Evolutionary conservation across 2,797 vertebrate species (phyloP).

Genomic region (Cuniculus paca): DNA sequence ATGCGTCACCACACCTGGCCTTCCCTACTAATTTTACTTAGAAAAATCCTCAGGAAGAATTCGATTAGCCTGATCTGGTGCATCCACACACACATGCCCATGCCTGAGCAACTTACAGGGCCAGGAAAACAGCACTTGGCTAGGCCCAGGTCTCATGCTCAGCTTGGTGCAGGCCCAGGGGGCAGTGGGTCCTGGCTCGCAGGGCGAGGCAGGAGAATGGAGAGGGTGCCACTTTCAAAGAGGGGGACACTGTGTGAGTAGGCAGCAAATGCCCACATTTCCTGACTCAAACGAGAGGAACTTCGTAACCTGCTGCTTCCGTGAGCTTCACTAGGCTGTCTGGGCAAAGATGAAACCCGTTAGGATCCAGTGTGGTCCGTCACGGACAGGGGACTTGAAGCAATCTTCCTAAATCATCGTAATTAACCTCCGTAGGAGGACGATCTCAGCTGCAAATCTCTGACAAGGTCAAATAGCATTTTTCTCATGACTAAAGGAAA

Average conservation of each 20-base stretch:
- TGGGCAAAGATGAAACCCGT: not conserved
- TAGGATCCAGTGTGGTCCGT: not conserved
- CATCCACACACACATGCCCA: not conserved
- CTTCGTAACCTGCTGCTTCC: not conserved
- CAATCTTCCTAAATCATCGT: not conserved
- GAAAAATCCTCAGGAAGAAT: not conserved
- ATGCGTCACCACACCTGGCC: not conserved
- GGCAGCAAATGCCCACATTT: not conserved
- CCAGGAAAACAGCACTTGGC: not conserved
- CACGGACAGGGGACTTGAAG: not conserved
- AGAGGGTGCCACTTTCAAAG: not conserved
- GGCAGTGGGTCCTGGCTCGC: not conserved
- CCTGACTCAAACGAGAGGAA: not conserved
- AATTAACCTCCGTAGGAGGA: not conserved
- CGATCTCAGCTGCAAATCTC: not conserved
- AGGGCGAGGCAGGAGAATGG: not conserved
- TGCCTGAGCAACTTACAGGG: not conserved
- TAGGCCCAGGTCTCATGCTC: not conserved
- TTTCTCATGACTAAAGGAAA: not conserved
- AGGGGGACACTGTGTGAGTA: not conserved
- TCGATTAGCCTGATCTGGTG: not conserved
- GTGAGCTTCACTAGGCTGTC: not conserved
- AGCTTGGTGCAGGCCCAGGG: not conserved
- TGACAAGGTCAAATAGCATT: conserved; percentile 19
- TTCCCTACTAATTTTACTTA: not conserved